A percentile compares a stretch with the other conserved stretches of the same genome.
Conservation (phyloP, 2,888 invertebrate species). For the Lacanobia wlatinum region DNA sequence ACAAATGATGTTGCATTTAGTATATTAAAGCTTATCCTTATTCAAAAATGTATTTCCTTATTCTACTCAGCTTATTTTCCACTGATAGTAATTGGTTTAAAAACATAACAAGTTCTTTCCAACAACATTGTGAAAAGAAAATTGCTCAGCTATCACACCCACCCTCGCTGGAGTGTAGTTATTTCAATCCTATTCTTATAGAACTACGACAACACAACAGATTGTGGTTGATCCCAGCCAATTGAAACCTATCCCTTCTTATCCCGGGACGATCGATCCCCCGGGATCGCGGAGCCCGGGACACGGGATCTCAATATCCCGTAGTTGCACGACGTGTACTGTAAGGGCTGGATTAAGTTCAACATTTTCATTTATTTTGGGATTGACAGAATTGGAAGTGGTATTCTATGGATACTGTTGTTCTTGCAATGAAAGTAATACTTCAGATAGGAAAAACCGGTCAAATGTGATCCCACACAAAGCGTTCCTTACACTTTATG, state of each 20-base stretch:
- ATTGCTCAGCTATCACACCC: slow-evolving; percentile 18
- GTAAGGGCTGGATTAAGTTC: slow-evolving; percentile 49
- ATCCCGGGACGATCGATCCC: slow-evolving; percentile 68
- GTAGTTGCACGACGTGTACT: slow-evolving; percentile 46
- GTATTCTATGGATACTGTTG: background rate
- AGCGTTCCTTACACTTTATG: no score
- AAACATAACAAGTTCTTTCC: background rate
- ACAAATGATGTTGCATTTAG: no score
- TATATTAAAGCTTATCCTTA: no score
- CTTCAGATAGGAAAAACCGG: no score
- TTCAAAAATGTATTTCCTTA: background rate
- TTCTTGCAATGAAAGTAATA: background rate
- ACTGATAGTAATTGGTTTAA: background rate
- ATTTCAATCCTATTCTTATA: slow-evolving; percentile 59
- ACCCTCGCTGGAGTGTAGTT: slow-evolving; percentile 24
- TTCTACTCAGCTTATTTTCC: background rate
- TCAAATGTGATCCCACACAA: no score
- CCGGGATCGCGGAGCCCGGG: slow-evolving; percentile 58
- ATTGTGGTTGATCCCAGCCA: slow-evolving; percentile 66
- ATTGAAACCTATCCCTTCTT: slow-evolving; percentile 65
- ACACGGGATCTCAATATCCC: slow-evolving; percentile 55
- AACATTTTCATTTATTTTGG: slow-evolving; percentile 53
- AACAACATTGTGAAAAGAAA: slow-evolving; percentile 29
- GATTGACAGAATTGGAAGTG: slow-evolving; percentile 30
- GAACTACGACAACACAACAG: slow-evolving; percentile 62